Evolutionary conservation across 2,113 vertebrate species (phyloP), one percentile per base, ranked within the genome.

Genomic region (Pseudorhombus dupliciocellatus): DNA sequence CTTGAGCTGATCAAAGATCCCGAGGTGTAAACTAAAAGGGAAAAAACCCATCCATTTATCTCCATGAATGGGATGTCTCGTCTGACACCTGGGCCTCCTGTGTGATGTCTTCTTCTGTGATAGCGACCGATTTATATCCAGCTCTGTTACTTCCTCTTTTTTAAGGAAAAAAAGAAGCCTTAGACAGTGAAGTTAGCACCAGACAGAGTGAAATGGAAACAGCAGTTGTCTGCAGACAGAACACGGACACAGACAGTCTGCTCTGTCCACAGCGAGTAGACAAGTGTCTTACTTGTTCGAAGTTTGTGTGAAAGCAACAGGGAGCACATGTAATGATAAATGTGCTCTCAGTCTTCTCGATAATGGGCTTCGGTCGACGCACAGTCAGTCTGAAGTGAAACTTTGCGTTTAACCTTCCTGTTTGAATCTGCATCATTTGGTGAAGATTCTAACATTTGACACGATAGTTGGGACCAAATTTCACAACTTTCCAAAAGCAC

Each of bases 1-100:
- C 82, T 83, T 77, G 61, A 75, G 63, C 34, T 2, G 16, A 63
- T 75, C 54, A 59, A n/a, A 66, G 74, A 73, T 71, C 55, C 58
- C 24, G 7, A 65, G 48, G 70, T 78, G 51, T 48, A 24, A 71
- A 59, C 37, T 37, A 10, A 37, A 42, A 52, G 24, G 60, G 28
- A 67, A 72, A 22, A 25, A 63, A 26, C 1, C 59, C 16, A 79
- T 81, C 80, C 56, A 81, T 85, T 85, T 55, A 75, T 77, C 77
- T 79, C 78, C 61, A 50, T 40, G 69, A 65, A 62, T n/a, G 48
- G 24, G 57, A 77, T 52, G 71, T 72, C 62, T 67, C 68, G n/a
- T 66, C 70, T 73, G 69, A 79, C 71, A 85, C 31, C 74, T 61
- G 31, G 69, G 62, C 40, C 66, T 44, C 42, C 30, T 40, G 42